Evolutionary conservation across 2,797 vertebrate genomes (phyloP), one percentile per base, ranked within the genome.

Genomic region (Acropternis orthonyx): DNA sequence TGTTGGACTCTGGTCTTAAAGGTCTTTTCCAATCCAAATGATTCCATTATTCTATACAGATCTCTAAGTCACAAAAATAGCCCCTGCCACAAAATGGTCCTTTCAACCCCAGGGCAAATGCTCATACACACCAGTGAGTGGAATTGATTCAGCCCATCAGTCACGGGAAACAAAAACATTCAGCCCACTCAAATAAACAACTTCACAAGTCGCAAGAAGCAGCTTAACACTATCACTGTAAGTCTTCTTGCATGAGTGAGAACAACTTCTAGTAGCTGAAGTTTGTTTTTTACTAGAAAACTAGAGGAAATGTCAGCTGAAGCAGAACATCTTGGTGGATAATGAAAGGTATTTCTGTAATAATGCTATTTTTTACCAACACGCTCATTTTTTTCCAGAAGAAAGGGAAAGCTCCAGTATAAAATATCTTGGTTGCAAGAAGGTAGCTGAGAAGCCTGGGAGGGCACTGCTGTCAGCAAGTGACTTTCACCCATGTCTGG

Each of bases 91-190:
- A 48, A 46, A 72, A 63, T 0, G 5, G 52, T 61, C 69, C 56
- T 73, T 78, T n/a, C 48, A 78, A n/a, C 9, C 48, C 26, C 7
- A 5, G 46, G 22, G 37, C 48, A 84, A 41, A 24, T 34, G 28
- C 14, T 68, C 1, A 4, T 17, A 46, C 34, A 39, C 30, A 28
- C 6, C 0, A 1, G 9, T 34, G 23, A 66, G 26, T 24, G 20
- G 48, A 80, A 71, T 8, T n/a, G 11, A 18, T 67, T 67, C 39
- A 76, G 63, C n/a, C 27, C 2, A 2, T 22, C n/a, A 37, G 24
- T 13, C 6, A 6, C 5, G 54, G 32, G 51, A 82, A 76, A 72
- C 24, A 85, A 84, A 89, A 73, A 1, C 27, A 72, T 27, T 22
- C 41, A 77, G 85, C 46, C 9, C 17, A 32, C 65, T 69, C 43